Evolutionary conservation across 1,140 invertebrate genomes (phyloP).

Genomic region (Sarcophaga peregrina): DNA sequence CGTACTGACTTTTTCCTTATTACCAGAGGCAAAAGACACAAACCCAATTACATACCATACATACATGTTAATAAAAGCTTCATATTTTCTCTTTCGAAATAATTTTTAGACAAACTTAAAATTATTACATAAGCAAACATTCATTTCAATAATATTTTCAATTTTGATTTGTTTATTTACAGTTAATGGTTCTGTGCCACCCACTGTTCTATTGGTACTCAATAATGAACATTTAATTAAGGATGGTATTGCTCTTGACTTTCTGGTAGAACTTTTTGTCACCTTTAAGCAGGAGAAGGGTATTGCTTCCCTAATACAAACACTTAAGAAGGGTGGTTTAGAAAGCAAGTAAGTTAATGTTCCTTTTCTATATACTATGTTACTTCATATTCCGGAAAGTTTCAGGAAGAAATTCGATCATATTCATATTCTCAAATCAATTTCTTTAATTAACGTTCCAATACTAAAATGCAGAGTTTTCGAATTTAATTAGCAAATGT

Average conservation of each 20-base stretch:
- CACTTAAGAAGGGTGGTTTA: constrained; percentile 88
- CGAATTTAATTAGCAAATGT: constrained; percentile 60
- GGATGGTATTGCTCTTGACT: constrained; percentile 93
- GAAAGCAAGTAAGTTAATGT: constrained; percentile 73
- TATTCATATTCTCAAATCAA: constrained; percentile 48
- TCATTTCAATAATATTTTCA: background rate
- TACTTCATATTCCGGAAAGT: constrained; percentile 51
- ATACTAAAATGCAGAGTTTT: constrained; percentile 49
- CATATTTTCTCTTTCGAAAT: too few relatives aligned
- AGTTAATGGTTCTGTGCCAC: constrained; percentile 86
- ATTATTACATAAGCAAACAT: too few relatives aligned
- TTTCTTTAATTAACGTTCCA: constrained; percentile 65
- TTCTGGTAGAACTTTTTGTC: constrained; percentile 90
- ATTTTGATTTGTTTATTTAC: constrained; percentile 32
- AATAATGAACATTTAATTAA: constrained; percentile 94
- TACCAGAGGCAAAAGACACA: constrained; percentile 57
- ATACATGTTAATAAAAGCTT: background rate
- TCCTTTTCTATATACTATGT: background rate
- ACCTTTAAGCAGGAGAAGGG: constrained; percentile 93
- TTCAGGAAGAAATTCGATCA: constrained; percentile 60
- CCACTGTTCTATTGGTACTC: constrained; percentile 84
- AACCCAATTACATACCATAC: constrained; percentile 51
- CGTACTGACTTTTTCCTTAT: constrained; percentile 63
- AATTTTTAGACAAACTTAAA: too few relatives aligned
- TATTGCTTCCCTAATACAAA: constrained; percentile 83